Evolutionary conservation across 2,113 vertebrate species (phyloP).

Genomic region (Stictonetta naevosa): DNA sequence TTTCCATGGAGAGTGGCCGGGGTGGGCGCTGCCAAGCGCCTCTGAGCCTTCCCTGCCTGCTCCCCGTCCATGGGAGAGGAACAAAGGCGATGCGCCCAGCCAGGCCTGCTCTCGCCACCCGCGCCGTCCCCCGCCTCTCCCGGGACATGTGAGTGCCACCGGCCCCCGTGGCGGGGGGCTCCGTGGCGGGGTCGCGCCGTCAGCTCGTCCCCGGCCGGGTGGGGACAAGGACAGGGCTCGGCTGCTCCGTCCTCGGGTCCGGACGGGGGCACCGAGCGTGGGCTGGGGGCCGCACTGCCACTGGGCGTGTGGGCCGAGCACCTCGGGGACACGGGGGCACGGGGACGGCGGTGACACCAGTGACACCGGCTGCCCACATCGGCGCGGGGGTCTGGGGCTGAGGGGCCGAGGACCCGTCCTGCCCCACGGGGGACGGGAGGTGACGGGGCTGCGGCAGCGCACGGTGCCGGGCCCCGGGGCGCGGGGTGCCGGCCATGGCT

Average conservation of each 20-base stretch:
- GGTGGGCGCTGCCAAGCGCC: slow-evolving; percentile 59
- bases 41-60: slow-evolving; percentile 48
- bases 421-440: background rate
- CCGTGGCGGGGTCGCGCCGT: background rate
- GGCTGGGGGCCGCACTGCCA: background rate
- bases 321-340: background rate
- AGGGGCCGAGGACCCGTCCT: background rate
- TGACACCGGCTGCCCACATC: background rate
- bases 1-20: slow-evolving; percentile 72
- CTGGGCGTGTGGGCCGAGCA: no score
- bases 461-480: no score
- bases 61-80: slow-evolving; percentile 65
- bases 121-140: background rate
- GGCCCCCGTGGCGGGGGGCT: background rate
- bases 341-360: background rate
- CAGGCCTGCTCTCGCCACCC: background rate
- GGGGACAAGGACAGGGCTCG: background rate
- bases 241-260: background rate
- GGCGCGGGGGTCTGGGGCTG: background rate
- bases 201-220: background rate
- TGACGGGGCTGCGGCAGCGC: background rate
- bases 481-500: background rate
- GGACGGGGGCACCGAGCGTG: background rate
- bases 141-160: slow-evolving; percentile 55
- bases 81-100: slow-evolving; percentile 66